Percentiles rank a stretch among this genome's conserved stretches.
These are phyloP conservation scores for Furcula furcula DNA, from an alignment of 2,888 invertebrate species.

Conservation along the genomic window DNA sequence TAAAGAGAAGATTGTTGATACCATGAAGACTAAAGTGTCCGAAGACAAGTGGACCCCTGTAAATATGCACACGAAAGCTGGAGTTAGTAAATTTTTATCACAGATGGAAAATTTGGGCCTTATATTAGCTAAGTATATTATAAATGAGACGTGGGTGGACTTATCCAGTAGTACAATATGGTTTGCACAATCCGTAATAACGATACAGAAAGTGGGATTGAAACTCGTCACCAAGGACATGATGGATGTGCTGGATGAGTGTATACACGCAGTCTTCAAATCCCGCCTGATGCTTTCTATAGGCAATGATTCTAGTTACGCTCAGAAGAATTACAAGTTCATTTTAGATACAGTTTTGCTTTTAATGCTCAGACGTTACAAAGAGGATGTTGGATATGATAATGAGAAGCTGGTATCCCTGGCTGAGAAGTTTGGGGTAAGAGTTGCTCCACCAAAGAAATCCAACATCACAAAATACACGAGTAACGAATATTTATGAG, in stretches of 20 bases:
- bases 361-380: conserved; percentile 83
- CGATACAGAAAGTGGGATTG: conserved; percentile 88
- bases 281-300: conserved; percentile 84
- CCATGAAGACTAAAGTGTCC: conserved; percentile 86
- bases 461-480: conserved; percentile 86
- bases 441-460: conserved; percentile 78
- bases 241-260: conserved; percentile 87
- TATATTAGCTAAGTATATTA: conserved; percentile 84
- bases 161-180: conserved; percentile 90
- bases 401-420: conserved; percentile 75
- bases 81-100: conserved; percentile 84
- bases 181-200: conserved; percentile 89
- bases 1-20: conserved; percentile 91
- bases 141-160: conserved; percentile 85
- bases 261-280: conserved; percentile 87
- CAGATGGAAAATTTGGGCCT: conserved; percentile 88
- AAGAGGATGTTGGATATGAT: conserved; percentile 82
- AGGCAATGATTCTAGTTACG: conserved; percentile 68
- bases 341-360: conserved; percentile 85
- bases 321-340: conserved; percentile 86
- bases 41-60: conserved; percentile 94
- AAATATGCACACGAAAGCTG: conserved; percentile 88
- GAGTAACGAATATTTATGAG: conserved; percentile 84
- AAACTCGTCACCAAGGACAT: conserved; percentile 88
- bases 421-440: conserved; percentile 79